Evolutionary conservation across 2,797 vertebrate genomes (phyloP), one percentile per base, ranked within the genome.

Genomic region (Takifugu rubripes): DNA sequence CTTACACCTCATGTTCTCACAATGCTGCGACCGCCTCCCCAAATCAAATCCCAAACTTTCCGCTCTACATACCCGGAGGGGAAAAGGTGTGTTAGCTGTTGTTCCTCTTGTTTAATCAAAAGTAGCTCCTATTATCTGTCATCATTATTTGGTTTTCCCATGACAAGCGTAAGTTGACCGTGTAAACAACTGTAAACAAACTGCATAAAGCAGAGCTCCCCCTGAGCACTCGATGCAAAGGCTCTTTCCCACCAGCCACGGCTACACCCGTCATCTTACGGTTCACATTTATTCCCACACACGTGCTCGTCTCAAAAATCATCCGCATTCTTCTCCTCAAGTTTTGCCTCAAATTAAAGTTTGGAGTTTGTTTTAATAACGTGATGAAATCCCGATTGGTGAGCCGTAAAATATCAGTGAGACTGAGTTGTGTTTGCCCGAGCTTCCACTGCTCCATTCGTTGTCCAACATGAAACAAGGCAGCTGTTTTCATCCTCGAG

Each of bases 1-100:
- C 78, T 88, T 88, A 84, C 87, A 82, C 75, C 54, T 70, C 62
- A 52, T 56, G 72, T 89, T 91, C 87, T 81, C 86, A 89, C 84
- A 87, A 88, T 78, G 55, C 69, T 70, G 64, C 77, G 84, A 74
- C 77, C 64, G 76, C 64, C 58, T 75, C 73, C 74, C 73, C 74
- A 82, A 67, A 77, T 70, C 67, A 70, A 44, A 60, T 47, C 65
- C 58, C 71, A 72, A 72, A 69, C 59, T 43, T 77, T 79, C 75
- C 78, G 66, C 82, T 74, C 69, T 59, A 33, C 29, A 63, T 63
- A 87, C 66, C 71, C 70, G 58, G 75, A 78, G 78, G 75, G 75
- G 68, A n/a, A 73, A 67, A 68, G 66, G 64, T 51, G 60, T 73
- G 75, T 61, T 67, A 61, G 61, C 75, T 84, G 70, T 86, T 85